Evolutionary conservation across 2,888 invertebrate species (phyloP).

Genomic region (Andrena trimmerana): DNA sequence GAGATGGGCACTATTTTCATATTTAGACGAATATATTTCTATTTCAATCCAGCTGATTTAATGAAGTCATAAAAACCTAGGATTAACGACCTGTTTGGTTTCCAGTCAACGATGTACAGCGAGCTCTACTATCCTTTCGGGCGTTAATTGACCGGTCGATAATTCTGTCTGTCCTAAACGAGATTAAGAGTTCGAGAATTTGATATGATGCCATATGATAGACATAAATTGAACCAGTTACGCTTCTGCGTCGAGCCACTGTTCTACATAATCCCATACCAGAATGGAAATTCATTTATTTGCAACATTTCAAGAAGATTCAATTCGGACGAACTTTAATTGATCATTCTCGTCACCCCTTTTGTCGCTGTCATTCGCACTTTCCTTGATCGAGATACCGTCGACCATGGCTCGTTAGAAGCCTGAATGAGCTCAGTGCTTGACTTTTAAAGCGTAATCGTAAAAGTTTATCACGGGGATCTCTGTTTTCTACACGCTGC

Average conservation of each 20-base stretch:
- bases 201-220: slow-evolving; percentile 43
- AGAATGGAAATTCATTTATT: slow-evolving; percentile 23
- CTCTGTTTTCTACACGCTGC: slow-evolving; percentile 16
- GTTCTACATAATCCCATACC: slow-evolving; percentile 15
- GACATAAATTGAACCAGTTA: slow-evolving; percentile 37
- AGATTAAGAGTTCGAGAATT: slow-evolving; percentile 42
- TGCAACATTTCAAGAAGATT: slow-evolving; percentile 33
- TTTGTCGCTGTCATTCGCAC: not conserved
- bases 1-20: not conserved
- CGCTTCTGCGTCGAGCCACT: not conserved
- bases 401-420: slow-evolving; percentile 9
- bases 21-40: slow-evolving; percentile 19
- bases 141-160: slow-evolving; percentile 38
- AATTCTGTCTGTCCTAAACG: slow-evolving; percentile 47
- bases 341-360: slow-evolving; percentile 25
- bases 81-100: slow-evolving; percentile 44
- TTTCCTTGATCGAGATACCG: not conserved
- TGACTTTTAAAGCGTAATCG: slow-evolving; percentile 48
- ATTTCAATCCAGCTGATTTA: slow-evolving; percentile 21
- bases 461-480: slow-evolving; percentile 55
- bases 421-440: slow-evolving; percentile 2
- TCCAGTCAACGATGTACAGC: slow-evolving; percentile 22
- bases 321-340: slow-evolving; percentile 25
- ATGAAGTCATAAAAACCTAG: slow-evolving; percentile 32
- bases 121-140: slow-evolving; percentile 37